These are phyloP conservation scores for Tachina grossa DNA, from an alignment of 2,888 invertebrate species.

Conservation along the genomic window DNA sequence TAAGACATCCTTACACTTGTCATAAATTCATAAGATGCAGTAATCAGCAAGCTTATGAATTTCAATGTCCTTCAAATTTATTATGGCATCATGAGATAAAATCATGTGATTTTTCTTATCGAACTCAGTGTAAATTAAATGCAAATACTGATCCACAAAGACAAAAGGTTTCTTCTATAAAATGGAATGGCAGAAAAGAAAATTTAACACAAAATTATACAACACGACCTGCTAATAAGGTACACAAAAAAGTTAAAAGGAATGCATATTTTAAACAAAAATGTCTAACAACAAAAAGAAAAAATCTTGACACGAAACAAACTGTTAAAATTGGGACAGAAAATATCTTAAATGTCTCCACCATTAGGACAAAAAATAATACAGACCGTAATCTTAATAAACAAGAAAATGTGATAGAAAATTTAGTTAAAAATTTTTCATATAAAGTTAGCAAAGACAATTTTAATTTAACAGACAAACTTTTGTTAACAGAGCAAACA, in stretches of 20 bases:
- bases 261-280: background rate
- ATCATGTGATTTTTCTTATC: conserved; percentile 72
- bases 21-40: conserved; percentile 76
- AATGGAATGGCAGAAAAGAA: background rate
- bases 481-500: background rate
- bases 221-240: background rate
- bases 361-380: background rate
- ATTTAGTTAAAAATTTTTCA: background rate
- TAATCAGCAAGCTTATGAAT: conserved; percentile 64
- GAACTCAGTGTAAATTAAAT: conserved; percentile 23
- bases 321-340: background rate
- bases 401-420: background rate
- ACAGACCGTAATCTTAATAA: background rate
- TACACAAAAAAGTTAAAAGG: background rate
- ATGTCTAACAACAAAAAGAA: background rate
- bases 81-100: conserved; percentile 72
- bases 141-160: background rate
- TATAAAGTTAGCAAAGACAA: too few species aligned
- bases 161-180: background rate
- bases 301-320: background rate
- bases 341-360: background rate
- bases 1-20: conserved; percentile 76
- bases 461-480: too few species aligned
- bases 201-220: background rate
- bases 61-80: conserved; percentile 73